phyloP scores from a whole-genome alignment of 2,888 invertebrate species.

The Odontocolon sp. region DNA sequence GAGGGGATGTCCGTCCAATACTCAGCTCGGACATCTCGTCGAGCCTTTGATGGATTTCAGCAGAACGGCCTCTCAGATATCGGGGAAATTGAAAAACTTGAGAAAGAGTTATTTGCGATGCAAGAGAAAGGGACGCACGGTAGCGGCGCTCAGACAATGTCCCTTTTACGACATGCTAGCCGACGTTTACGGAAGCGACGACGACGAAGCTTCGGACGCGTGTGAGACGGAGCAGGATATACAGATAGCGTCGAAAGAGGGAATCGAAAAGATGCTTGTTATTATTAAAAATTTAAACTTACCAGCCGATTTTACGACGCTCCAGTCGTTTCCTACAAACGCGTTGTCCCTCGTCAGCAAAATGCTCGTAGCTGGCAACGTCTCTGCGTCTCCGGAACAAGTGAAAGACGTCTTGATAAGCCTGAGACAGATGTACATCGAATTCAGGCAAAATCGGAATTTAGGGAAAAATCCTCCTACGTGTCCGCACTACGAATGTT shows the following conservation, averaged over 20 bases:
- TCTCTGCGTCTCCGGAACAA: conserved; percentile 62
- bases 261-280: conserved; percentile 63
- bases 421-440: conserved; percentile 63
- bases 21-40: conserved; percentile 31
- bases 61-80: conserved; percentile 66
- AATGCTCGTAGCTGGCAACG: conserved; percentile 55
- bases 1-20: conserved; percentile 25
- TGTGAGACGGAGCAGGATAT: conserved; percentile 35
- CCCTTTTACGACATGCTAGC: conserved; percentile 62
- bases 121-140: conserved; percentile 47
- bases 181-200: conserved; percentile 53
- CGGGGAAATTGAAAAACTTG: conserved; percentile 64
- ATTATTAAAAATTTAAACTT: conserved; percentile 62
- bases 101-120: conserved; percentile 63
- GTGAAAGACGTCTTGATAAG: conserved; percentile 62
- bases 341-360: conserved; percentile 63
- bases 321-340: conserved; percentile 59
- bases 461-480: conserved; percentile 34
- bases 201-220: background rate
- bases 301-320: conserved; percentile 55
- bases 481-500: conserved; percentile 61
- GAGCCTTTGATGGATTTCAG: conserved; percentile 59
- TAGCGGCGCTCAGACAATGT: conserved; percentile 54
- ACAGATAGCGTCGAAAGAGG: conserved; percentile 62
- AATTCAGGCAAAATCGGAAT: conserved; percentile 48